Evolutionary conservation across 2,113 vertebrate species (phyloP), one percentile per base, ranked within the genome.

Genomic region (Polypterus senegalus): DNA sequence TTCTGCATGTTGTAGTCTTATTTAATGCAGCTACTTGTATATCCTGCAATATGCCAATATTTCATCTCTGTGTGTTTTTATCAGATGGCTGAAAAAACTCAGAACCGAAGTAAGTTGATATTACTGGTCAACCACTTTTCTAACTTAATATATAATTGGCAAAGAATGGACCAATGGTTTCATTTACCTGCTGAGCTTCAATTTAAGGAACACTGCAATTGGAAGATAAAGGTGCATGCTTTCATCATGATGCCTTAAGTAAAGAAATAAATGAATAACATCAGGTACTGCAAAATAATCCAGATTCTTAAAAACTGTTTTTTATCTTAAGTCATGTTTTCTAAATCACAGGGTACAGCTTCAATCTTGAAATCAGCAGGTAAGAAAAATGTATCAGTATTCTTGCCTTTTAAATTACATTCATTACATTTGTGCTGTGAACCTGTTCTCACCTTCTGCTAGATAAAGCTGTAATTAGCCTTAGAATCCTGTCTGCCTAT

Each of bases 401-500:
- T 55, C 7, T 5, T 10, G 10, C 9, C 8, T 55, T 55, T 55
- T 55, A 55, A 8, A 55, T 55, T 55, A 10, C 54, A 55, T 55
- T 55, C 54, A 55, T 55, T 55, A 5, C 54, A 11, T 55, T 9
- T 55, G 54, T 55, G n/a, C 54, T 5, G 5, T 5, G 54, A 55
- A 11, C 54, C n/a, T 6, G 9, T 7, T 55, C 54, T 11, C n/a
- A 52, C 51, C 51, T 55, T 11, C 27, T 55, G 49, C 54, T 5
- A 55, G 54, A 55, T 55, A 55, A 11, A 55, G 4, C 54, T 55
- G 27, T 55, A 11, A 55, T 55, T 55, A 55, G 54, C 10, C n/a
- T 10, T 55, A 55, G 10, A 55, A 55, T 11, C 6, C 51, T 7
- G 51, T 6, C 43, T 9, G 3, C 5, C 43, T 55, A 5, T 55